Evolutionary conservation across 2,888 invertebrate genomes (phyloP).

Genomic region (Odontocerum albicorne): DNA sequence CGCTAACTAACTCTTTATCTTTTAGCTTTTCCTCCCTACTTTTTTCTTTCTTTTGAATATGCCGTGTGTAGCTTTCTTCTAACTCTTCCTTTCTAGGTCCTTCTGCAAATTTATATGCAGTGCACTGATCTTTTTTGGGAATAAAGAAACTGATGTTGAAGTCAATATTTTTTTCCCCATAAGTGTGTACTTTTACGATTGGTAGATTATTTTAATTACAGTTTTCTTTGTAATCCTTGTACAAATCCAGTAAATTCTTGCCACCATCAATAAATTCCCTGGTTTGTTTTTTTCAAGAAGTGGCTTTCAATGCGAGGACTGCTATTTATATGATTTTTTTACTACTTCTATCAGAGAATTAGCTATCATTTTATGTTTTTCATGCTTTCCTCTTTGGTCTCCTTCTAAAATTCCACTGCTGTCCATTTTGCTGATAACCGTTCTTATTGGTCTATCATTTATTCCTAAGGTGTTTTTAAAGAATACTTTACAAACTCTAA

Average conservation of each 20-base stretch:
- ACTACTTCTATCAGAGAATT: neutral
- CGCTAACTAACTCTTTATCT: neutral
- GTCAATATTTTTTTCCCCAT: neutral
- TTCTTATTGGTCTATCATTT: neutral
- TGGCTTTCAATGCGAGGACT: neutral
- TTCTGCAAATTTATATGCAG: neutral
- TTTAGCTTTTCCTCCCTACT: neutral
- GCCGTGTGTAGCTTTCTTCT: neutral
- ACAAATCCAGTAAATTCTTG: neutral
- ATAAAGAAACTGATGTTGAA: constrained; percentile 1
- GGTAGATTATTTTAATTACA: no score
- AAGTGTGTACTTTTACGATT: no score
- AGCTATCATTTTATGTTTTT: neutral
- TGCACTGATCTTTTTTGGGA: neutral
- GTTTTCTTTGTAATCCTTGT: no score
- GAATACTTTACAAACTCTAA: neutral
- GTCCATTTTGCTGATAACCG: neutral
- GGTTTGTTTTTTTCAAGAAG: neutral
- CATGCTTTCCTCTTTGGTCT: neutral
- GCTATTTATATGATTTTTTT: neutral
- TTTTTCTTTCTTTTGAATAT: neutral
- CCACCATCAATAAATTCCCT: constrained; percentile 2
- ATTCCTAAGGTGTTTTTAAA: neutral
- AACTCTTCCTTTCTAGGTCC: neutral
- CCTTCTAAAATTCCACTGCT: neutral